Conservation (phyloP, 2,113 vertebrate genomes). For the Myotis brandtii region DNA sequence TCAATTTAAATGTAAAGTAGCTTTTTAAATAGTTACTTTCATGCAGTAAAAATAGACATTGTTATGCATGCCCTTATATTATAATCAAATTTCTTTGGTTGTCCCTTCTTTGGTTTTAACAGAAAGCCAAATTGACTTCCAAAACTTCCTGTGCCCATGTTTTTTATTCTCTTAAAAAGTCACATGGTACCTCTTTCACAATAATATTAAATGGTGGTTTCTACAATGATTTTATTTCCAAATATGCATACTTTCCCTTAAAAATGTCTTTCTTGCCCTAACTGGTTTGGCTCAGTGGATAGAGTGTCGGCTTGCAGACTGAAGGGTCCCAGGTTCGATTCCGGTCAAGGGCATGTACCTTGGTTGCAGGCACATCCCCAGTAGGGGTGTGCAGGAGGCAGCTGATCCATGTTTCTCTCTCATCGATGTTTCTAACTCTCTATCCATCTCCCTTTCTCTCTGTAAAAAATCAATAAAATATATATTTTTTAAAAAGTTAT, state of each 20-base stretch:
- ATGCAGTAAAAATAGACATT: neutral
- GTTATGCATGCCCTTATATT: neutral
- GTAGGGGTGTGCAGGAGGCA: too few species aligned
- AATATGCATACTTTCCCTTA: neutral
- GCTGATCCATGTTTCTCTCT: too few species aligned
- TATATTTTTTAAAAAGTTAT: too few species aligned
- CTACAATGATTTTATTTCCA: neutral
- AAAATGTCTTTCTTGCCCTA: neutral
- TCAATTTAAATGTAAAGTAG: neutral
- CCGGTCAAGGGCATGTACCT: too few species aligned
- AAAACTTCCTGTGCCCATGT: neutral
- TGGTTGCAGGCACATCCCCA: too few species aligned
- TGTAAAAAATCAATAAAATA: too few species aligned
- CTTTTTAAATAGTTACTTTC: conserved; percentile 8
- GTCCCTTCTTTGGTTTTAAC: neutral
- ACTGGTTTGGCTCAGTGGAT: too few species aligned
- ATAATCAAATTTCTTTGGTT: neutral
- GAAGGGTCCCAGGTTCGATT: too few species aligned
- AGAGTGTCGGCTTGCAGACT: too few species aligned
- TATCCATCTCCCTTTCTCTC: too few species aligned
- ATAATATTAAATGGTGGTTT: neutral
- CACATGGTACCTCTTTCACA: neutral
- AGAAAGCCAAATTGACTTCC: neutral
- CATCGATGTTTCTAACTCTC: too few species aligned
- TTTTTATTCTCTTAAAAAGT: neutral